These are phyloP conservation scores for Pedetes capensis DNA, from an alignment of 2,113 vertebrate genomes.

Conservation along the genomic window DNA sequence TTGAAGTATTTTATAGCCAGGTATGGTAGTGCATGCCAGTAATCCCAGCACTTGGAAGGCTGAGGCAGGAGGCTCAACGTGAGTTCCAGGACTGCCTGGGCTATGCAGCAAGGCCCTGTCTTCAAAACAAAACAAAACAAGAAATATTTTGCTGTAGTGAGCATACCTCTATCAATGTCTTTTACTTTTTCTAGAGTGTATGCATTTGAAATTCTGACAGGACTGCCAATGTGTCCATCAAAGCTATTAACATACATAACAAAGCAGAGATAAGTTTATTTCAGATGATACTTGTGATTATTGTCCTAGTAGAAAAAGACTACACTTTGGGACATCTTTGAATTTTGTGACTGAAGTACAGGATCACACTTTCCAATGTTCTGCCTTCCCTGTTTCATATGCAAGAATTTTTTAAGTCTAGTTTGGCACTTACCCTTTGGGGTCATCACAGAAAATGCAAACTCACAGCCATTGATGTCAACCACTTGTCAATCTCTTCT, in stretches of 20 bases:
- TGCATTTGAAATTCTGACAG: neutral
- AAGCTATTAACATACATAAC: neutral
- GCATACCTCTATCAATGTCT: neutral
- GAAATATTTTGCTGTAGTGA: neutral
- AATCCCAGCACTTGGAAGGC: too few species aligned
- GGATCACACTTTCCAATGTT: neutral
- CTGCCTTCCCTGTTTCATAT: neutral
- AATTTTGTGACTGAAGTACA: neutral
- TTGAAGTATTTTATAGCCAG: conserved; percentile 7
- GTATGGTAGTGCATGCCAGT: too few species aligned
- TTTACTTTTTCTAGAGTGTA: neutral
- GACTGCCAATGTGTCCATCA: neutral
- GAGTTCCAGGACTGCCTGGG: too few species aligned
- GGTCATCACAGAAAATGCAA: neutral
- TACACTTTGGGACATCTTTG: neutral
- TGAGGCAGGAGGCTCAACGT: too few species aligned
- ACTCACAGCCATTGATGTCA: neutral
- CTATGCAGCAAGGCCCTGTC: too few species aligned
- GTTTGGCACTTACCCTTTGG: neutral
- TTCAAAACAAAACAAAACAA: too few species aligned
- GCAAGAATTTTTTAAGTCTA: neutral
- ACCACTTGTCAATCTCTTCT: neutral
- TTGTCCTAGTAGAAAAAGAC: neutral
- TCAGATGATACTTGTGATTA: neutral
- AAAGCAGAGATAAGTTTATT: neutral